Evolutionary conservation across 2,888 invertebrate species (phyloP).

Genomic region (Epinotia ramella): DNA sequence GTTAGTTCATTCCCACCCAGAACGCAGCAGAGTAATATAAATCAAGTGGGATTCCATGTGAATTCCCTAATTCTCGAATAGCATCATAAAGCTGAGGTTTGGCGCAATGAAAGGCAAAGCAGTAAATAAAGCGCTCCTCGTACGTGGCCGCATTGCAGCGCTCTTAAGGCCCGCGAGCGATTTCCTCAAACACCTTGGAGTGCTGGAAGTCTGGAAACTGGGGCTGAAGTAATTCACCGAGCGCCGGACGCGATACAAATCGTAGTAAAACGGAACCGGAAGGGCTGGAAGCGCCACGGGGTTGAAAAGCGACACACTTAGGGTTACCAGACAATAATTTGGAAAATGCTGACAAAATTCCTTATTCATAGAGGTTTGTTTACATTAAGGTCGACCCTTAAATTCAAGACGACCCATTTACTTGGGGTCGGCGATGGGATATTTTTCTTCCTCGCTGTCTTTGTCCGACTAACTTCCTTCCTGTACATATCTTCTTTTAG

Average conservation of each 20-base stretch:
- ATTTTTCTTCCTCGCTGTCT: background rate
- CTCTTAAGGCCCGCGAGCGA: conserved; percentile 2
- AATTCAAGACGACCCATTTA: background rate
- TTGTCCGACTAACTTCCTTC: background rate
- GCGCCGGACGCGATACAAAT: conserved; percentile 42
- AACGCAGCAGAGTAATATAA: conserved; percentile 2
- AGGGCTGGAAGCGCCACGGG: conserved; percentile 26
- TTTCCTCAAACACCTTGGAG: conserved; percentile 40
- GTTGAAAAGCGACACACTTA: conserved; percentile 28
- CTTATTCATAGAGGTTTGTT: background rate
- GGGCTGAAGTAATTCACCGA: conserved; percentile 40
- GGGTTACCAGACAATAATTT: conserved; percentile 1
- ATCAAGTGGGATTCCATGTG: conserved; percentile 1
- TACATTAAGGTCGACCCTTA: background rate
- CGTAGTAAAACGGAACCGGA: conserved; percentile 38
- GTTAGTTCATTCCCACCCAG: background rate
- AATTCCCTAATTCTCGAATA: background rate
- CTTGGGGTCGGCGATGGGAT: background rate
- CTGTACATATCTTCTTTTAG: background rate
- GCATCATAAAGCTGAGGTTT: conserved; percentile 27
- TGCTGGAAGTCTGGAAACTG: conserved; percentile 29
- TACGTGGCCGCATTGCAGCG: conserved; percentile 36
- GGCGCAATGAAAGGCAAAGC: conserved; percentile 30
- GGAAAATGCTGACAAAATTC: background rate
- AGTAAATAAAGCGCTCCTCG: conserved; percentile 20